Base-by-base conservation (phyloP, 1,140 invertebrate species). In the Lanistes nyassanus region DNA sequence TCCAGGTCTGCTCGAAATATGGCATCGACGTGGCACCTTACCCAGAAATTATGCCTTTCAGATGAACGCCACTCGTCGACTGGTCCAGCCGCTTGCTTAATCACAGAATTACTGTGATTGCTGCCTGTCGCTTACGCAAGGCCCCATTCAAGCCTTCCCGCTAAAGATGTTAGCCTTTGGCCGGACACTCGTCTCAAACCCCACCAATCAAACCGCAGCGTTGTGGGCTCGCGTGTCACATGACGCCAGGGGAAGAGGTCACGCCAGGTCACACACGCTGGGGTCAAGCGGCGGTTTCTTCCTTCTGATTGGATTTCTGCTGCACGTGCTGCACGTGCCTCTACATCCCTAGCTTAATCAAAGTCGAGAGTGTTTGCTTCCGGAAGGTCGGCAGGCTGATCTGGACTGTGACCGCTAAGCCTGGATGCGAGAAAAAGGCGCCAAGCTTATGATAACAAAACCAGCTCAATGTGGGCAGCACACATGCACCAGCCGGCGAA, bases 161-260 rank as follows among this genome's bases (percentile, higher is more conserved):
- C 66, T 26, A 31, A 69, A 69, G 70, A 31, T 34, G 5, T 58
- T 37, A 55, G 39, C 70, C 70, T 62, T 62, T 72, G 70, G 60
- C 55, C 19, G 29, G 70, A 37, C 70, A 37, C 70, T 42, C 21
- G 56, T 36, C 53, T 55, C 56, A 42, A 72, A 53, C 42, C 36
- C 70, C 55, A 72, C 70, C 70, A 72, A 72, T 72, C 70, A 72
- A 72, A 72, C 65, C 56, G 56, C 70, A 72, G n/a, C 53, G 47
- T 51, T 53, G 36, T 29, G 53, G 26, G 31, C 34, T 34, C 70
- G 70, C 47, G 56, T 56, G 55, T 62, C 67, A 69, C 67, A 51
- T 69, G 67, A 55, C 26, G 26, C 31, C 21, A 56, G 29, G 31
- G 53, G 29, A 26, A 2, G 42, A 62, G 70, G 70, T 37, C 70